Evolutionary conservation across 64 coral and sea anemone species (phyloP).

Genomic region (Porites lutea): DNA sequence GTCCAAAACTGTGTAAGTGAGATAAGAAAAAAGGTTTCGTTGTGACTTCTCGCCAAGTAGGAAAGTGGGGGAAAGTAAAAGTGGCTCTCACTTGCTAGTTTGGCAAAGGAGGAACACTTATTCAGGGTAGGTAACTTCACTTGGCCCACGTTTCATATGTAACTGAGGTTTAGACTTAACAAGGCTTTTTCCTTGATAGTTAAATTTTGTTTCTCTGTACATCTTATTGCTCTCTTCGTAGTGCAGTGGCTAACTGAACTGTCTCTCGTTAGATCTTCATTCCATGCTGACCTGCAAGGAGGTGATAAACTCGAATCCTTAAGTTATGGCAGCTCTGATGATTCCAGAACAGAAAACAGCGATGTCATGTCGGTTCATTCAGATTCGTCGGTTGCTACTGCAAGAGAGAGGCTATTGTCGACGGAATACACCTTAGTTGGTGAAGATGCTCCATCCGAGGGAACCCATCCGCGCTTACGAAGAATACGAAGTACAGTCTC

Average conservation of each 20-base stretch:
- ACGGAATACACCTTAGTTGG: constrained; percentile 2
- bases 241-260: not conserved
- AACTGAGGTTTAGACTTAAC: too few relatives aligned
- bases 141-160: too few relatives aligned
- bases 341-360: not conserved
- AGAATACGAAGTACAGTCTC: not conserved
- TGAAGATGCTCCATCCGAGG: not conserved
- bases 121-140: too few relatives aligned
- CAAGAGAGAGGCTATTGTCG: not conserved
- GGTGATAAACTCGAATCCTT: not conserved
- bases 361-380: constrained; percentile 27
- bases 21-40: too few relatives aligned
- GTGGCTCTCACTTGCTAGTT: too few relatives aligned
- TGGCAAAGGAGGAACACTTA: too few relatives aligned
- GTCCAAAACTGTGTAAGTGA: too few relatives aligned
- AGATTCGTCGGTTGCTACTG: not conserved
- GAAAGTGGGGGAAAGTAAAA: too few relatives aligned
- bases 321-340: constrained; percentile 22
- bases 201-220: not conserved
- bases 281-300: constrained; percentile 24
- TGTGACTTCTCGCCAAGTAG: too few relatives aligned
- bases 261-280: not conserved
- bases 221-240: too few relatives aligned
- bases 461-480: not conserved
- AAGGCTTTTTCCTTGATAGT: too few relatives aligned